Evolutionary conservation across 2,888 invertebrate species (phyloP).

Genomic region (Mimumesa dahlbomi): DNA sequence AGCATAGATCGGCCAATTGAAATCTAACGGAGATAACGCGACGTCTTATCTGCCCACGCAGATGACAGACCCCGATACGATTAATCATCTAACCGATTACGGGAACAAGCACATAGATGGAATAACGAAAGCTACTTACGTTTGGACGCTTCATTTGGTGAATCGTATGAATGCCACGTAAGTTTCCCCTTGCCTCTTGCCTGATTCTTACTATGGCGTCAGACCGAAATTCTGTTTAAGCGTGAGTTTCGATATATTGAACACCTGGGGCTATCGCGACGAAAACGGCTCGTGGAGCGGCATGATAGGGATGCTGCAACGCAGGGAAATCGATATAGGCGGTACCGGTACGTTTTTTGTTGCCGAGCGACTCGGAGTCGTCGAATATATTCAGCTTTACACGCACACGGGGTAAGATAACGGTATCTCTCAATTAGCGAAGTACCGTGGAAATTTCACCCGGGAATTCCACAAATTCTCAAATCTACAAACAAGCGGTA

Average conservation of each 20-base stretch:
- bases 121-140: constrained; percentile 74
- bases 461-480: too few relatives aligned
- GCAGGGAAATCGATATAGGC: constrained; percentile 75
- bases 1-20: too few relatives aligned
- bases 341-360: constrained; percentile 82
- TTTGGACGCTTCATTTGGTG: constrained; percentile 71
- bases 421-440: too few relatives aligned
- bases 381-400: constrained; percentile 86
- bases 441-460: too few relatives aligned
- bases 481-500: too few relatives aligned
- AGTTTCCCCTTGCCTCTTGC: constrained; percentile 38
- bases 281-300: constrained; percentile 76
- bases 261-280: constrained; percentile 75
- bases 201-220: too few relatives aligned
- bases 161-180: constrained; percentile 76
- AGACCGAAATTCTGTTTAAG: constrained; percentile 44
- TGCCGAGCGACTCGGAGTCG: constrained; percentile 83
- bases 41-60: constrained; percentile 38
- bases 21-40: not conserved
- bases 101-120: constrained; percentile 74
- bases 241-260: constrained; percentile 58
- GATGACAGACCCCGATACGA: constrained; percentile 76
- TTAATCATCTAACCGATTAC: constrained; percentile 80
- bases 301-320: constrained; percentile 73
- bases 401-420: constrained; percentile 83